Evolutionary conservation across 2,888 invertebrate species (phyloP).

Genomic region (Eupithecia centaureata): DNA sequence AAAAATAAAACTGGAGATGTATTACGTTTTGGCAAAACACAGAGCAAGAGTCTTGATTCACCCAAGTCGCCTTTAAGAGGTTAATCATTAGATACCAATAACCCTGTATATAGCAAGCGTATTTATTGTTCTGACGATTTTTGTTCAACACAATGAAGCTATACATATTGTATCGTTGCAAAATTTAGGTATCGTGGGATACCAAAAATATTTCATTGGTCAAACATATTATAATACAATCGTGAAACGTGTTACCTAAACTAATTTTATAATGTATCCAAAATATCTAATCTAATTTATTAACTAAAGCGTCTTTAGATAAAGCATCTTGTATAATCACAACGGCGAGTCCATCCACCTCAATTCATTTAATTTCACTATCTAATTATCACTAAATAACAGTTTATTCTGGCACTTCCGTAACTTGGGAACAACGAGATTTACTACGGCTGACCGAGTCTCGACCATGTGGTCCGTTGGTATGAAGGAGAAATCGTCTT

Average conservation of each 20-base stretch:
- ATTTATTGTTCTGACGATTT: background rate
- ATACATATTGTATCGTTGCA: slow-evolving; percentile 28
- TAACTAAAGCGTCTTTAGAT: slow-evolving; percentile 80
- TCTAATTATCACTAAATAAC: slow-evolving; percentile 79
- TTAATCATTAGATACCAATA: too few relatives aligned
- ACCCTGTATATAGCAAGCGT: background rate
- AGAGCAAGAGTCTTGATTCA: too few relatives aligned
- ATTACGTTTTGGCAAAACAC: too few relatives aligned
- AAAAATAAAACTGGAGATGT: too few relatives aligned
- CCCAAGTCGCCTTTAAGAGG: too few relatives aligned
- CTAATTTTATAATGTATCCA: slow-evolving; percentile 73
- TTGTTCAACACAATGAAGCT: background rate
- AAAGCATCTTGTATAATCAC: slow-evolving; percentile 83
- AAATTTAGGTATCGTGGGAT: slow-evolving; percentile 60
- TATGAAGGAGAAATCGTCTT: slow-evolving; percentile 70
- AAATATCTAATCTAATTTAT: slow-evolving; percentile 75
- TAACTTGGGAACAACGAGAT: slow-evolving; percentile 81
- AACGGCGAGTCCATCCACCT: slow-evolving; percentile 69
- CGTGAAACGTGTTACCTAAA: slow-evolving; percentile 36
- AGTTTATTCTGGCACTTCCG: slow-evolving; percentile 77
- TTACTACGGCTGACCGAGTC: slow-evolving; percentile 80
- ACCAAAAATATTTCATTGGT: slow-evolving; percentile 71
- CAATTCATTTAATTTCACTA: slow-evolving; percentile 69
- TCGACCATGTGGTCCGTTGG: slow-evolving; percentile 65
- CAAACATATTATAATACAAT: slow-evolving; percentile 62